Evolutionary conservation across 2,888 invertebrate species (phyloP).

Genomic region (Leptopterna dolabrata): DNA sequence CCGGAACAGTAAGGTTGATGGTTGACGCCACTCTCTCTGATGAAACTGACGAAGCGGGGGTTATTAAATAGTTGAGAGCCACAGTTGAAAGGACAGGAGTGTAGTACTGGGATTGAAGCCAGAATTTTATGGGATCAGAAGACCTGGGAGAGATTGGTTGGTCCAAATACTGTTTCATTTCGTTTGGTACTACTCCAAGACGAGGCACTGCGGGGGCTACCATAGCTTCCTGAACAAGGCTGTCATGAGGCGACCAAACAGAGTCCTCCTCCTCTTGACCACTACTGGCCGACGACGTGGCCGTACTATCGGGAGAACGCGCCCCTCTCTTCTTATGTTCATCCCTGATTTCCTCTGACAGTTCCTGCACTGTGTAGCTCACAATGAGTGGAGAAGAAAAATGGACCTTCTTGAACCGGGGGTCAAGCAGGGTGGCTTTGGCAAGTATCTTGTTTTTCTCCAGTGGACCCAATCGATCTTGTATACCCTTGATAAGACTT

Average conservation of each 20-base stretch:
- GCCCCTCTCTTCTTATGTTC: not conserved
- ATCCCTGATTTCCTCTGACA: not conserved
- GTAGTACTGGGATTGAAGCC: not conserved
- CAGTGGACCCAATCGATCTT: not conserved
- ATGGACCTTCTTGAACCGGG: conserved; percentile 3
- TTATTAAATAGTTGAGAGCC: not conserved
- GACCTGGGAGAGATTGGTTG: not conserved
- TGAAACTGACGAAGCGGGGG: not conserved
- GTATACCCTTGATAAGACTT: not conserved
- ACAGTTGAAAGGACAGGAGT: no score
- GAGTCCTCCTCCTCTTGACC: no score
- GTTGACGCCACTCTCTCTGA: not conserved
- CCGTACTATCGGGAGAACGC: not conserved
- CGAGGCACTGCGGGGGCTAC: not conserved
- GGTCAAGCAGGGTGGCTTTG: not conserved
- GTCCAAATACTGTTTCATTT: not conserved
- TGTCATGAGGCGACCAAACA: no score
- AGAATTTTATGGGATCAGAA: not conserved
- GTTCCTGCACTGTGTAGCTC: not conserved
- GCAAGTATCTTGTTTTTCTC: not conserved
- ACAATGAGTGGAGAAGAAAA: not conserved
- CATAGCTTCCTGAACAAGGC: no score
- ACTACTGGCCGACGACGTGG: no score
- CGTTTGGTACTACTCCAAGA: not conserved
- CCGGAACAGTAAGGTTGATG: not conserved